Base-by-base conservation (phyloP, 2,113 vertebrate species). In the Sprattus sprattus region DNA sequence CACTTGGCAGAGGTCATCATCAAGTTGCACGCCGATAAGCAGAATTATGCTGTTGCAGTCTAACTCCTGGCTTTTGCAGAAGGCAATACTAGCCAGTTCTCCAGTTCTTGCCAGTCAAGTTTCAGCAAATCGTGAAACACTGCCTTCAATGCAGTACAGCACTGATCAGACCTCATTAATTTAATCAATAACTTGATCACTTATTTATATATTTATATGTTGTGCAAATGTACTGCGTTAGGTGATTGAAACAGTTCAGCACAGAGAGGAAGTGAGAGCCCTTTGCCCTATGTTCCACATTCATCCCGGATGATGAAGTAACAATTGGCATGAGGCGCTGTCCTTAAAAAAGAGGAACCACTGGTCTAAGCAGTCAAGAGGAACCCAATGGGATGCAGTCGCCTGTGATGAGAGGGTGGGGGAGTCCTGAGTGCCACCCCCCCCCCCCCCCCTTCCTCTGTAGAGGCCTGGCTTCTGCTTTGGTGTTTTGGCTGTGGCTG, bases 351-450 rank as follows among this genome's bases (percentile, higher is more conserved):
- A 78, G 71, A 78, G 71, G 11, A 78, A 78, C 71, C 71, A 44
- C 71, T 78, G 32, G 28, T 39, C 71, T 39, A 3, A 78, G 25
- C 71, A 39, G 71, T 39, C 71, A 78, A 78, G 71, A 78, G 71
- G 13, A 78, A 15, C 71, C 71, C 71, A 78, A 78, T 78, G 71
- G 71, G 71, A 78, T 78, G 71, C 71, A 78, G 71, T 39, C 28
- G 71, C 71, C 71, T 78, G 71, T 39, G 32, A 39, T 78, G 32
- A 78, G 25, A 16, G 25, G 25, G 64, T 71, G 64, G 9, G 64
- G 25, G 64, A 28, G 64, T 28, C 64, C 64, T 71, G 64, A 71
- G 64, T 71, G 64, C 25, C 25, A 9, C 64, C 64, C 2, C n/a
- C 84, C 64, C 22, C 46, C 64, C 44, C 6, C 60, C 10, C 45